A percentile compares a stretch with the other conserved stretches of the same genome.
Evolutionary conservation across 1,140 invertebrate genomes (phyloP).

Genomic region (Zaprionus davidi): DNA sequence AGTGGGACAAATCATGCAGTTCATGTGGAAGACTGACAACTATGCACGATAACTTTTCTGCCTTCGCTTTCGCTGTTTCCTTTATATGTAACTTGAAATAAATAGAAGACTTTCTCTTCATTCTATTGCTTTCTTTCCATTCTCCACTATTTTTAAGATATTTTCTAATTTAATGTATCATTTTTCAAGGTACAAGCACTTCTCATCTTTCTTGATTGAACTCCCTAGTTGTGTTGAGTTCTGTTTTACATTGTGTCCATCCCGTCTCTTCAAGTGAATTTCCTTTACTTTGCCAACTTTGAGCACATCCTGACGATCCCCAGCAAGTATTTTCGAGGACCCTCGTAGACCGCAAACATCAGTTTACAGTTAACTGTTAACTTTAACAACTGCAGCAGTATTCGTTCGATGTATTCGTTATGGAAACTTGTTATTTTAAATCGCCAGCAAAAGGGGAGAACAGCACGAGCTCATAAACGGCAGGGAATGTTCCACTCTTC

Average conservation of each 20-base stretch:
- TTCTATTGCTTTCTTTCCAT: too few relatives aligned
- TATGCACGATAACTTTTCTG: too few relatives aligned
- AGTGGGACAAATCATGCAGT: not conserved
- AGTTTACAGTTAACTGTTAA: constrained; percentile 2
- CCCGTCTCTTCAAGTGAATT: not conserved
- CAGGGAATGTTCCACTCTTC: not conserved
- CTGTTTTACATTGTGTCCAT: too few relatives aligned
- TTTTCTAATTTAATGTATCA: too few relatives aligned
- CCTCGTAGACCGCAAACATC: not conserved
- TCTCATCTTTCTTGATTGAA: not conserved
- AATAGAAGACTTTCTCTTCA: too few relatives aligned
- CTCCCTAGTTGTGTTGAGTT: too few relatives aligned
- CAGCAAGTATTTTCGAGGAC: not conserved
- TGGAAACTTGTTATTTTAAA: constrained; percentile 5
- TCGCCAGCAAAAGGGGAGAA: not conserved
- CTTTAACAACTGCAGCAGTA: constrained; percentile 1
- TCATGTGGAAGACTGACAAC: not conserved
- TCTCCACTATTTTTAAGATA: too few relatives aligned
- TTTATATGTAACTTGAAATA: too few relatives aligned
- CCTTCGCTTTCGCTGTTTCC: too few relatives aligned
- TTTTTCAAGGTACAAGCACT: too few relatives aligned
- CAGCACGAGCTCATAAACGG: not conserved
- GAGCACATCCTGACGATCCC: not conserved
- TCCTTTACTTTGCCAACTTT: not conserved
- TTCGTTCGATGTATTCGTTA: not conserved